Percentiles rank a stretch among this genome's conserved stretches.
phyloP scores from a whole-genome alignment of 1,140 invertebrate genomes.

The Doryteuthis pealeii region DNA sequence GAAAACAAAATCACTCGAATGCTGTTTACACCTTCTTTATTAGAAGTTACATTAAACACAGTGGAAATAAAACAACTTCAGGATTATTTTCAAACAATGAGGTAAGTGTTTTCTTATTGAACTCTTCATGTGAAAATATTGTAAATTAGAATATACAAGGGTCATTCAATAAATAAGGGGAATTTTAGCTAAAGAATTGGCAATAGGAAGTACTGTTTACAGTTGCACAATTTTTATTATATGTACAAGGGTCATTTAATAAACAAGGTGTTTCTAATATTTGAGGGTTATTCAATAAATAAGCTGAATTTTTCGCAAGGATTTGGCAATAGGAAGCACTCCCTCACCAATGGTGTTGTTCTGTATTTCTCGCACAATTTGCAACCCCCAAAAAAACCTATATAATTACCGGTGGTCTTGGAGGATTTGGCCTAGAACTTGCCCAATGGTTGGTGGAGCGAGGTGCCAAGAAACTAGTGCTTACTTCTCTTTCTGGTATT shows the following conservation, averaged over 20 bases:
- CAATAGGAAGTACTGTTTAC: too few species aligned
- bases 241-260: too few species aligned
- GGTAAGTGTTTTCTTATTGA: conserved; percentile 31
- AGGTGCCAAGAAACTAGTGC: conserved; percentile 79
- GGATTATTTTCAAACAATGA: conserved; percentile 34
- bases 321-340: too few species aligned
- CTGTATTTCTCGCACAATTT: conserved; percentile 81
- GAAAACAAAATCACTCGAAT: conserved; percentile 59
- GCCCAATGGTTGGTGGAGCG: conserved; percentile 84
- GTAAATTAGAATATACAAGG: too few species aligned
- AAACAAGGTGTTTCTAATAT: too few species aligned
- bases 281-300: too few species aligned
- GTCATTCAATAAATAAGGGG: too few species aligned
- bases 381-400: conserved; percentile 86
- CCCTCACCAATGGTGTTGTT: conserved; percentile 63
- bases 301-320: too few species aligned
- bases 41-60: conserved; percentile 59
- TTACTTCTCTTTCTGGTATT: conserved; percentile 85
- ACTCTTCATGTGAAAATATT: too few species aligned
- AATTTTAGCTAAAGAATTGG: too few species aligned
- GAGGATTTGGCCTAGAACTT: conserved; percentile 92
- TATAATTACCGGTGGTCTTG: conserved; percentile 84
- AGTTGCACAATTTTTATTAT: too few species aligned
- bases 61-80: conserved; percentile 25
- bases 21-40: conserved; percentile 60